Evolutionary conservation across 2,113 vertebrate genomes (phyloP), one percentile per base, ranked within the genome.

Genomic region (Elephas maximus): DNA sequence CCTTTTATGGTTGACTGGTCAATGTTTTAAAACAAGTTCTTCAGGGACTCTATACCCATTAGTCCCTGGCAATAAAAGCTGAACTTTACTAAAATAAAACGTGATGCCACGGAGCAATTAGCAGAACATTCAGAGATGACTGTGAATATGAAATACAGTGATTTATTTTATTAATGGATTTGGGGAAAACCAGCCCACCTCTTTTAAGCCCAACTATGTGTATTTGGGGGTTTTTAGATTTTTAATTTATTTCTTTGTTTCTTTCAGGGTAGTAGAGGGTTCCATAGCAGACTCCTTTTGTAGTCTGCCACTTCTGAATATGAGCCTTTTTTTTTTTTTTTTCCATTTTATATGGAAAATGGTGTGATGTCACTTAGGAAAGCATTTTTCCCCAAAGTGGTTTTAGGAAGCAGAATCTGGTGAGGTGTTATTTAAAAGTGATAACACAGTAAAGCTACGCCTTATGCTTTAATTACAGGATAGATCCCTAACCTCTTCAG

Each of bases 21-120:
- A 82, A 96, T 98, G 96, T 97, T 98, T 98, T 98, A 98, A 98
- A 98, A 98, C 98, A 98, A 98, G 98, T 98, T 98, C 98, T 98
- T 97, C 74, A 76, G 97, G 98, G 98, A 98, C 95, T 97, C 97
- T 91, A 73, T 98, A 98, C 98, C 98, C 98, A 98, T 99, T 99
- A 98, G 98, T 98, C 97, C 93, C 95, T 95, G 97, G 94, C 95
- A 98, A 96, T 99, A 98, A 99, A 99, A 98, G 63, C 95, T 98
- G 98, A 98, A 98, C 97, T 97, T 96, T 65, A 82, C 96, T 98
- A 98, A 98, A 98, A 97, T 98, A 98, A 98, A 98, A 98, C 97
- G 98, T 69, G 97, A 98, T 98, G 97, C 98, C 97, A 81, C 96
- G 93, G 95, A 97, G 98, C 98, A 98, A 98, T 99, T 98, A 98